A percentile compares a stretch with the other conserved stretches of the same genome.
Evolutionary conservation across 2,113 vertebrate genomes (phyloP).

Genomic region (Motacilla alba): DNA sequence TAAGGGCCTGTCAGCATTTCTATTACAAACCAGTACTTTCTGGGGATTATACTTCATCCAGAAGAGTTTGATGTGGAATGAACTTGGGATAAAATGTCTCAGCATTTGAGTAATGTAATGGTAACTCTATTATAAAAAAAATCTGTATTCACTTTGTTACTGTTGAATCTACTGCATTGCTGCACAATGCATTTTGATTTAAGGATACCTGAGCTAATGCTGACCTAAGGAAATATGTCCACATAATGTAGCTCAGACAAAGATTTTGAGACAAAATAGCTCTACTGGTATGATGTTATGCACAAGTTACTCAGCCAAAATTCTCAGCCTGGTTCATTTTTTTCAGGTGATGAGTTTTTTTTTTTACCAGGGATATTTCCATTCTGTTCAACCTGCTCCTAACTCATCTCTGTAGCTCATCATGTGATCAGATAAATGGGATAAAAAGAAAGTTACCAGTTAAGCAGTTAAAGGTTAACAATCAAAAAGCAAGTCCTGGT

Average conservation of each 20-base stretch:
- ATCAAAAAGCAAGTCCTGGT: neutral
- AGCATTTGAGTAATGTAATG: constrained; percentile 20
- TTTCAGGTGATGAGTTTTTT: neutral
- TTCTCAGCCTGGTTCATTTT: neutral
- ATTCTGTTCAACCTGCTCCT: neutral
- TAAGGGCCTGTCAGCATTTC: constrained; percentile 12
- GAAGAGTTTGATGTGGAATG: constrained; percentile 39
- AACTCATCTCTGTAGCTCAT: neutral
- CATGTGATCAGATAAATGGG: neutral
- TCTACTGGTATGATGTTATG: neutral
- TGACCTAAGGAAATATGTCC: neutral
- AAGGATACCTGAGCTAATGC: neutral
- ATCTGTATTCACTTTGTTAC: neutral
- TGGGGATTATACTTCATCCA: constrained; percentile 29
- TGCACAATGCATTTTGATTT: neutral
- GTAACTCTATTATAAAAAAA: neutral
- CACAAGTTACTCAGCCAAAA: neutral
- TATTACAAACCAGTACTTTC: constrained; percentile 40
- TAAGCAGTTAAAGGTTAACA: neutral
- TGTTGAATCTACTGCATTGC: neutral
- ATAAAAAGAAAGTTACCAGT: neutral
- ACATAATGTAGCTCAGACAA: neutral
- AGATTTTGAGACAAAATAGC: neutral
- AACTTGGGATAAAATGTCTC: constrained; percentile 30
- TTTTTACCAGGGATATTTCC: neutral